A percentile compares a stretch with the other conserved stretches of the same genome.
Evolutionary conservation across 2,797 vertebrate species (phyloP).

Genomic region (Busarellus nigricollis): DNA sequence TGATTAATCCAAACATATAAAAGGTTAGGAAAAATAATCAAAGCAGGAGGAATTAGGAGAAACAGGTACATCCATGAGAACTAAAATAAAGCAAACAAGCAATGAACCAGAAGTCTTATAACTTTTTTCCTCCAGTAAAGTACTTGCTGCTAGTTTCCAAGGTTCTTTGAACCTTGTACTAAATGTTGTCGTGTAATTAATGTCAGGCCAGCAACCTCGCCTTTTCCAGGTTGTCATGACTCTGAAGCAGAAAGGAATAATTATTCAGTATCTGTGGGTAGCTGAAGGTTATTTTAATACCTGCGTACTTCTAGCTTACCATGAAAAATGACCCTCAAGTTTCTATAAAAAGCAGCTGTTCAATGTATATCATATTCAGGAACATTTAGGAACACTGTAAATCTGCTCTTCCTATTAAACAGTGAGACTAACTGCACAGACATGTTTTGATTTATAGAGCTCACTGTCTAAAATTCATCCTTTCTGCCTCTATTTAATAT

Average conservation of each 20-base stretch:
- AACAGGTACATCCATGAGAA: not conserved
- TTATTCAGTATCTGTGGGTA: not conserved
- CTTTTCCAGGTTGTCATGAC: not conserved
- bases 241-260: slow-evolving; percentile 30
- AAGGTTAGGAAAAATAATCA: not conserved
- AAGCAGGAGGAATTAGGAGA: not conserved
- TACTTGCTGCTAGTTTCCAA: not conserved
- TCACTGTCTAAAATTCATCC: not conserved
- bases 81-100: not conserved
- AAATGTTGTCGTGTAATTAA: not conserved
- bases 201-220: not conserved
- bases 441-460: slow-evolving; percentile 3
- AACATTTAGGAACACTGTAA: slow-evolving; percentile 6
- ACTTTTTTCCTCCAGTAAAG: not conserved
- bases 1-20: not conserved
- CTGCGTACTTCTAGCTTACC: not conserved
- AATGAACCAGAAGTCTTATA: not conserved
- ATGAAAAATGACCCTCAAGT: not conserved
- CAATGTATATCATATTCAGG: not conserved
- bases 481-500: not conserved
- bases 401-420: slow-evolving; percentile 18
- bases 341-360: slow-evolving; percentile 40
- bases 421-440: not conserved
- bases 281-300: slow-evolving; percentile 47
- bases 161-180: not conserved